Evolutionary conservation across 2,797 vertebrate genomes (phyloP).

Genomic region (Intellagama lesueurii): DNA sequence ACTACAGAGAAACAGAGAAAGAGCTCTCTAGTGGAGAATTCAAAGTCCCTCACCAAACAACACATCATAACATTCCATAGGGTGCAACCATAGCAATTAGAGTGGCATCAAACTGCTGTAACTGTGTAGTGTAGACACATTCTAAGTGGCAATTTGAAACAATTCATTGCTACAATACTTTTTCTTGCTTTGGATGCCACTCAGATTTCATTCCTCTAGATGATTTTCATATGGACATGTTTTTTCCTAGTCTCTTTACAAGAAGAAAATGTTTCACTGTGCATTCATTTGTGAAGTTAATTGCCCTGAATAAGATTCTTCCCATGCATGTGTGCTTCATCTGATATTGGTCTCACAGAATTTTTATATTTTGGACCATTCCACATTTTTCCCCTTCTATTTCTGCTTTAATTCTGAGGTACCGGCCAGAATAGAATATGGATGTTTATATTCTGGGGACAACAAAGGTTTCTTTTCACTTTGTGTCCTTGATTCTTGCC

Average conservation of each 20-base stretch:
- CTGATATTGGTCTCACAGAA: neutral
- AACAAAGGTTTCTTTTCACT: neutral
- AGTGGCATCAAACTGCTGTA: neutral
- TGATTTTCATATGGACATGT: neutral
- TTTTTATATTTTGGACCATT: neutral
- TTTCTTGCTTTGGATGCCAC: neutral
- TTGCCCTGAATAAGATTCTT: neutral
- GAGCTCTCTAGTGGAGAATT: neutral
- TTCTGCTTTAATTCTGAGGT: neutral
- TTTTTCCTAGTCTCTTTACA: neutral
- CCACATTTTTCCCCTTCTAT: neutral
- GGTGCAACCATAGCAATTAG: neutral
- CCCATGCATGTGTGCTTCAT: neutral
- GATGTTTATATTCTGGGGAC: neutral
- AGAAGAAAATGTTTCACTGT: neutral
- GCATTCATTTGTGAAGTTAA: neutral
- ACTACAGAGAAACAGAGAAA: neutral
- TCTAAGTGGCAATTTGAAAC: neutral
- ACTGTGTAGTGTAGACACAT: neutral
- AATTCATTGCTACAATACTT: neutral
- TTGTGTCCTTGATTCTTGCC: slow-evolving; percentile 9
- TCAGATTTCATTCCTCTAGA: neutral
- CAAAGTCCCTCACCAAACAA: too few species aligned
- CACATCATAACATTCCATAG: neutral
- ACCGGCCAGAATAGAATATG: neutral